Base-by-base conservation (phyloP, 2,888 invertebrate species). In the Rotaria magnacalcarata region DNA sequence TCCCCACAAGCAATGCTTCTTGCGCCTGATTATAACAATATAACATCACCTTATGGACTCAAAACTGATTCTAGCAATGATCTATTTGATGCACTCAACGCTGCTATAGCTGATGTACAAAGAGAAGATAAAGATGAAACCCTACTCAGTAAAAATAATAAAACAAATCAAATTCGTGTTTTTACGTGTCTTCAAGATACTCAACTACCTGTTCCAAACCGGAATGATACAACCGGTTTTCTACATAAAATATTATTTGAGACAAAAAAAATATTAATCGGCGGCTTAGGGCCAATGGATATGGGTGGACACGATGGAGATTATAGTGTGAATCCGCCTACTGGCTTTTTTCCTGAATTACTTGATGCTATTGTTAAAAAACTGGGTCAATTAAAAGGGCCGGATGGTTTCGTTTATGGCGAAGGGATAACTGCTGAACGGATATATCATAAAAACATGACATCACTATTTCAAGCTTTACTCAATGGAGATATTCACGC, bases 291-390 rank as follows among this genome's bases (percentile, higher is more conserved):
- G 24, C 86, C 86, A 11, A 21, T 16, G 16, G 52, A 86, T 43
- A 85, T 84, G 86, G 86, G 86, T 14, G 43, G 43, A 27, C 75
- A 86, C n/a, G 86, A 86, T 58, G 86, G 86, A 16, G 80, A 84
- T 85, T 86, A 86, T 86, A 52, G 74, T 10, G 16, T 27, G 6
- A 8, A 43, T 84, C 27, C 74, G 5, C 85, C 86, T 10, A 43
- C 52, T 21, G 86, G 86, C 10, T 86, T 84, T 84, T 86, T 52
- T 52, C 86, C 86, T 7, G 50, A 86, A 52, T 58, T 86, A 27
- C 80, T 86, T n/a, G 24, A 67, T 0, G 60, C 67, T 60, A 84
- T 86, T 27, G 52, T 86, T n/a, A 50, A 86, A 14, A 56, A 86
- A 34, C 43, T 86, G 7, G 80, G 80, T 54, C 50, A 84, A 34